phyloP scores from a whole-genome alignment of 2,113 vertebrate genomes.

The Xyliphius kryptos region DNA sequence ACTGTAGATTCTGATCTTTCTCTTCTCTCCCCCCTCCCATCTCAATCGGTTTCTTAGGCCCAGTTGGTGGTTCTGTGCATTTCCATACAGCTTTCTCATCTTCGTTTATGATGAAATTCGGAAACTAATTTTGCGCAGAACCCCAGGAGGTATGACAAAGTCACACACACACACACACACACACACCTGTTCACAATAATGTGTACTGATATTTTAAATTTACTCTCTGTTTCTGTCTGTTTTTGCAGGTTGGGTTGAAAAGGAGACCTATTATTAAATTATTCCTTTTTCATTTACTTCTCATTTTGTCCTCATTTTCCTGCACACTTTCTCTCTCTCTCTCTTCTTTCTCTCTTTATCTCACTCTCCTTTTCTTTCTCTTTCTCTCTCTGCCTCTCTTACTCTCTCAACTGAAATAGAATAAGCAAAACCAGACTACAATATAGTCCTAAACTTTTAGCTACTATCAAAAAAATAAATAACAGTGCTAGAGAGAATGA shows the following conservation, averaged over 20 bases:
- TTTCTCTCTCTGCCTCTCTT: no score
- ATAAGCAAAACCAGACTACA: conserved; percentile 10
- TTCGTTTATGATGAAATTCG: conserved; percentile 89
- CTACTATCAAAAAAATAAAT: conserved; percentile 40
- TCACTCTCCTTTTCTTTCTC: conserved; percentile 21
- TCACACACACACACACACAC: no score
- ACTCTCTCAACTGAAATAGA: no score
- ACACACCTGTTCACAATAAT: no score
- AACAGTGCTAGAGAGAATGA: conserved; percentile 41
- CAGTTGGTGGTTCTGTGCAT: conserved; percentile 91
- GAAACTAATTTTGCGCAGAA: conserved; percentile 85
- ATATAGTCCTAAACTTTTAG: background rate
- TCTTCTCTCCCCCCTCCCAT: no score
- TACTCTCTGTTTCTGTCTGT: background rate
- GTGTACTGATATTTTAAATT: background rate
- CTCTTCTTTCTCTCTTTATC: no score
- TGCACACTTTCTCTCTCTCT: no score
- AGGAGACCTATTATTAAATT: conserved; percentile 76
- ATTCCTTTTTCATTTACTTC: conserved; percentile 57
- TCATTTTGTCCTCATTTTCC: conserved; percentile 14
- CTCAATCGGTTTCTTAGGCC: conserved; percentile 68
- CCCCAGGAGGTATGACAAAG: conserved; percentile 91
- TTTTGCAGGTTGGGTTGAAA: no score
- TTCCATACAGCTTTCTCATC: no score
- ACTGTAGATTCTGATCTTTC: no score